A percentile compares a stretch with the other conserved stretches of the same genome.
Conservation (phyloP, 1,140 invertebrate genomes). For the Drosophila sucinea region DNA sequence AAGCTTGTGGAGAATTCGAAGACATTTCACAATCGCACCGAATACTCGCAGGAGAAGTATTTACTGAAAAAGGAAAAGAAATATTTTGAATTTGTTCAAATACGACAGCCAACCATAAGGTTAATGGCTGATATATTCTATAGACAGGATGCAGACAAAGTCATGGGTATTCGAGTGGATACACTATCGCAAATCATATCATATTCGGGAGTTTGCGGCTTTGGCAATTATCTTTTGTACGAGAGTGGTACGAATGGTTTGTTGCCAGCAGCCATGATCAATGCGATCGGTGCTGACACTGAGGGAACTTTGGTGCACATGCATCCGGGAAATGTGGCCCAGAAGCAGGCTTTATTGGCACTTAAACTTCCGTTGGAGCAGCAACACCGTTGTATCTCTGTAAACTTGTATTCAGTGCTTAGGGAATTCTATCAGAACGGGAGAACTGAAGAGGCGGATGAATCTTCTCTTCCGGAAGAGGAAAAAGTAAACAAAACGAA, state of each 20-base stretch:
- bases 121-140: constrained; percentile 91
- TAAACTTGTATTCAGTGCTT: constrained; percentile 90
- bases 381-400: constrained; percentile 86
- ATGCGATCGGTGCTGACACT: constrained; percentile 87
- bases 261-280: constrained; percentile 91
- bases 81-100: constrained; percentile 91
- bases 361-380: constrained; percentile 90
- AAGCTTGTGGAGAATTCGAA: constrained; percentile 94
- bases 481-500: constrained; percentile 2
- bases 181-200: constrained; percentile 93
- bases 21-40: constrained; percentile 93
- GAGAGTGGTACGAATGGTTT: constrained; percentile 94
- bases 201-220: constrained; percentile 90
- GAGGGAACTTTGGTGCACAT: constrained; percentile 89
- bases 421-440: constrained; percentile 85
- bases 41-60: constrained; percentile 97
- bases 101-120: constrained; percentile 90
- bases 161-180: constrained; percentile 92
- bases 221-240: constrained; percentile 92
- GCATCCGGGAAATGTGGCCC: constrained; percentile 90
- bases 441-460: neutral
- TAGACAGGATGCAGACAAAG: constrained; percentile 89
- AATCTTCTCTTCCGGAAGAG: neutral
- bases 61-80: constrained; percentile 96
- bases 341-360: constrained; percentile 89